Evolutionary conservation across 2,797 vertebrate species (phyloP).

Genomic region (Anableps anableps): DNA sequence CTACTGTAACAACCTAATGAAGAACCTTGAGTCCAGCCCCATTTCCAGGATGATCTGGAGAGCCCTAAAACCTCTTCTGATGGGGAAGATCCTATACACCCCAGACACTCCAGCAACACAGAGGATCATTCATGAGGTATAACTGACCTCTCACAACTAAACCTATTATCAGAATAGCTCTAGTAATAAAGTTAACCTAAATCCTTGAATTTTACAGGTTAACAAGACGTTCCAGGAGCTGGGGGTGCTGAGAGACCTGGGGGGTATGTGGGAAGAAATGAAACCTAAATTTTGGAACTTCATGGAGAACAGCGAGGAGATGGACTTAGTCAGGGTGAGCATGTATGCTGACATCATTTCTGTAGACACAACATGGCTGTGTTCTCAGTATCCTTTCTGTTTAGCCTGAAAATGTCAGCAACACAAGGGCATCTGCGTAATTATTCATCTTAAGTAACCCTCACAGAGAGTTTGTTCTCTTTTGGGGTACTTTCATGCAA

Average conservation of each 20-base stretch:
- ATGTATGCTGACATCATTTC: neutral
- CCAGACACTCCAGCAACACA: slow-evolving; percentile 92
- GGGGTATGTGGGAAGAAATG: slow-evolving; percentile 96
- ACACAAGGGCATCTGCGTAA: slow-evolving; percentile 26
- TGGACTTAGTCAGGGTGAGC: slow-evolving; percentile 91
- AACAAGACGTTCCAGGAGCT: slow-evolving; percentile 98
- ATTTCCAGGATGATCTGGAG: slow-evolving; percentile 98
- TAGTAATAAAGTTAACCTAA: neutral
- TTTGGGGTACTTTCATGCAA: neutral
- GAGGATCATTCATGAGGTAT: slow-evolving; percentile 93
- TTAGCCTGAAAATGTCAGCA: slow-evolving; percentile 14
- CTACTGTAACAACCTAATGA: slow-evolving; percentile 96
- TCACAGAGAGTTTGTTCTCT: neutral
- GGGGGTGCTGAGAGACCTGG: slow-evolving; percentile 90
- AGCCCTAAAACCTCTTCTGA: slow-evolving; percentile 93
- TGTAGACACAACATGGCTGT: slow-evolving; percentile 9
- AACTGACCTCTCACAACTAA: neutral
- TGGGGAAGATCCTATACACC: slow-evolving; percentile 97
- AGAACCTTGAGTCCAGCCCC: slow-evolving; percentile 91
- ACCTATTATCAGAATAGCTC: neutral
- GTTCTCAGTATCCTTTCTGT: slow-evolving; percentile 41
- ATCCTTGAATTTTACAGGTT: slow-evolving; percentile 79
- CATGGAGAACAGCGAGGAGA: slow-evolving; percentile 92
- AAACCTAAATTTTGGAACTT: slow-evolving; percentile 92
- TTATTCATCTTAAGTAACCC: slow-evolving; percentile 28